Conservation (phyloP, 2,888 invertebrate genomes). For the Parnassius mnemosyne region DNA sequence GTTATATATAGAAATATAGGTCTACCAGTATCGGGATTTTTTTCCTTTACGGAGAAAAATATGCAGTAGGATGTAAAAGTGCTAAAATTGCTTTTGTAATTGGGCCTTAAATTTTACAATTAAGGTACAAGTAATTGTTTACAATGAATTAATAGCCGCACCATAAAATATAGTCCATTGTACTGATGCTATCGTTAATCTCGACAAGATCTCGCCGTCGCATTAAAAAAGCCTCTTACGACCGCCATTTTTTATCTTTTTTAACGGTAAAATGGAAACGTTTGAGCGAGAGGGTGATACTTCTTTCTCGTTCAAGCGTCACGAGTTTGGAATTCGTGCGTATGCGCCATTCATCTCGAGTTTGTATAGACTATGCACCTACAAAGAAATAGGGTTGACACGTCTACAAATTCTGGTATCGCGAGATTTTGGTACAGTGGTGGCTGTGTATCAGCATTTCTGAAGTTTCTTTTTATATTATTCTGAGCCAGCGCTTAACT, state of each 20-base stretch:
- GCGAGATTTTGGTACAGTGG: no score
- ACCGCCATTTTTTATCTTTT: conserved; percentile 31
- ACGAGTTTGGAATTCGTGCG: conserved; percentile 36
- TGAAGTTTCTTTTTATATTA: no score
- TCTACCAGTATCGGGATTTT: no score
- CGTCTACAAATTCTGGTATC: not conserved
- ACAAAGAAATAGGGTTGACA: not conserved
- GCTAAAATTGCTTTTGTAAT: no score
- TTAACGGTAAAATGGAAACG: conserved; percentile 31
- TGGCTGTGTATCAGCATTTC: no score
- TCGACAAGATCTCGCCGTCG: conserved; percentile 24
- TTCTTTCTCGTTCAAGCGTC: conserved; percentile 30
- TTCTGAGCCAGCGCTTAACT: no score
- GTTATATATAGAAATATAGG: no score
- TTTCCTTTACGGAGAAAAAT: no score
- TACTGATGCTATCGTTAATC: conserved; percentile 31
- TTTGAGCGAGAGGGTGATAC: conserved; percentile 17
- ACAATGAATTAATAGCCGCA: conserved; percentile 14
- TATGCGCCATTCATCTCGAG: conserved; percentile 39
- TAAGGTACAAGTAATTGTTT: conserved; percentile 9
- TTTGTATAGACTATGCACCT: conserved; percentile 1
- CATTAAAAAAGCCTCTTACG: conserved; percentile 31
- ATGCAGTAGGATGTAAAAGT: no score
- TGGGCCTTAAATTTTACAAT: no score
- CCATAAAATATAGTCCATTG: conserved; percentile 28